A percentile compares a stretch with the other conserved stretches of the same genome.
Conservation (phyloP, 2,797 vertebrate species). For the Enteromius viviparus region DNA sequence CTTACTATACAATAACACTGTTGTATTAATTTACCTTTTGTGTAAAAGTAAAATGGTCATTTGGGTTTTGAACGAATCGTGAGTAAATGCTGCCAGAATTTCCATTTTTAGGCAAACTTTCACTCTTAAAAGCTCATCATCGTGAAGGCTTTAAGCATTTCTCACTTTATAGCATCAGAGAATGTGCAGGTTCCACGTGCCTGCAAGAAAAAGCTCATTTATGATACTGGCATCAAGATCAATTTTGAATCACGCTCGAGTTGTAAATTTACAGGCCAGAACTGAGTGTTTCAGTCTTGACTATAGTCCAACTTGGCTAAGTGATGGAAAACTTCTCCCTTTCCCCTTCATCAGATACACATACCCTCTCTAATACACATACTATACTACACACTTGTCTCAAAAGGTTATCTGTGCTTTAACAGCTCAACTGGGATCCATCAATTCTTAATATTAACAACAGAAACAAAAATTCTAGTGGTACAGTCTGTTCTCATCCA, state of each 20-base stretch:
- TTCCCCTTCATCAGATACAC: neutral
- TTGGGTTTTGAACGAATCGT: neutral
- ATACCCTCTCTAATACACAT: neutral
- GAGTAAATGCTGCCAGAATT: neutral
- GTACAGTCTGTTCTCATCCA: slow-evolving; percentile 30
- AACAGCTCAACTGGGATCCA: neutral
- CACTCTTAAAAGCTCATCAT: neutral
- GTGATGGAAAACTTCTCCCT: neutral
- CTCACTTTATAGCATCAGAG: neutral
- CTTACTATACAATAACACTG: neutral
- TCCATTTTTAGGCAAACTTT: neutral
- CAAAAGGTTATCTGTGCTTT: slow-evolving; percentile 6
- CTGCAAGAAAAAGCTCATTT: slow-evolving; percentile 7
- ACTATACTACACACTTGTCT: neutral
- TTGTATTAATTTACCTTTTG: neutral
- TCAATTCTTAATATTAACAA: slow-evolving; percentile 7
- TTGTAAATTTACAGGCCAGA: slow-evolving; percentile 20
- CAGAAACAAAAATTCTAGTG: neutral
- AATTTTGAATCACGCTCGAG: slow-evolving; percentile 43
- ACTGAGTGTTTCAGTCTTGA: slow-evolving; percentile 27
- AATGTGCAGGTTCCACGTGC: neutral
- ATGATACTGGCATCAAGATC: neutral
- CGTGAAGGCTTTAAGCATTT: neutral
- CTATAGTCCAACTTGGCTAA: neutral
- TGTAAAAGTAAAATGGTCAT: neutral